Percentiles rank a stretch among this genome's conserved stretches.
These are phyloP conservation scores for Drosophila pseudoananassae DNA, from an alignment of 1,140 invertebrate species.

Conservation along the genomic window DNA sequence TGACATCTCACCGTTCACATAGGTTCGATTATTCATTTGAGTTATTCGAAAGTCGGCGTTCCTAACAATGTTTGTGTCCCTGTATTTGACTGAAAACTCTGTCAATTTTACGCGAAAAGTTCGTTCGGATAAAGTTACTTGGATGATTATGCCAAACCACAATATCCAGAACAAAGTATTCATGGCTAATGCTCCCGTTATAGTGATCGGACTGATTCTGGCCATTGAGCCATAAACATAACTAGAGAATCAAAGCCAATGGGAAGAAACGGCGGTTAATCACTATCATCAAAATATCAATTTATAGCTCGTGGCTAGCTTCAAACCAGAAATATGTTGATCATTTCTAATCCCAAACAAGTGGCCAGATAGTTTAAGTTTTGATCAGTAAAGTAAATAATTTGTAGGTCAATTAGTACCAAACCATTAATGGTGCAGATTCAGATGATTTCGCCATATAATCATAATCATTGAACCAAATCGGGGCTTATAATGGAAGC, in stretches of 20 bases:
- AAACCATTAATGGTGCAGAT: neutral
- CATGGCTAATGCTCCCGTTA: slow-evolving; percentile 16
- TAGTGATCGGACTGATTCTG: slow-evolving; percentile 1
- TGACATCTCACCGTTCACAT: slow-evolving; percentile 12
- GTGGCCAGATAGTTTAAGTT: too few relatives aligned
- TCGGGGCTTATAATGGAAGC: too few relatives aligned
- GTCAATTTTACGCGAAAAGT: slow-evolving; percentile 43
- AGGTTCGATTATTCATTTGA: slow-evolving; percentile 22
- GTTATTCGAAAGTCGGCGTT: slow-evolving; percentile 13
- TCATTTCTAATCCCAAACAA: too few relatives aligned
- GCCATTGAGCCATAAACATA: neutral
- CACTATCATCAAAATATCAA: neutral
- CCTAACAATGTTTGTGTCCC: slow-evolving; percentile 8
- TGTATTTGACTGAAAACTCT: slow-evolving; percentile 19
- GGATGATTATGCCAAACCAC: slow-evolving; percentile 2
- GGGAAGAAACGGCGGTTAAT: neutral
- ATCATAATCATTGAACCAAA: neutral
- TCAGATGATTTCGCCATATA: too few relatives aligned
- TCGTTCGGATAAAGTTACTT: slow-evolving; percentile 11
- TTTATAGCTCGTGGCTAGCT: neutral
- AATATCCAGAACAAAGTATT: slow-evolving; percentile 2
- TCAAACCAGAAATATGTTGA: too few relatives aligned
- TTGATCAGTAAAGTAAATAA: too few relatives aligned
- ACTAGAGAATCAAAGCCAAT: neutral
- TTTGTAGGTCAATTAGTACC: neutral